These are phyloP conservation scores for Enteromius viviparus DNA, from an alignment of 2,797 vertebrate genomes.

Conservation along the genomic window DNA sequence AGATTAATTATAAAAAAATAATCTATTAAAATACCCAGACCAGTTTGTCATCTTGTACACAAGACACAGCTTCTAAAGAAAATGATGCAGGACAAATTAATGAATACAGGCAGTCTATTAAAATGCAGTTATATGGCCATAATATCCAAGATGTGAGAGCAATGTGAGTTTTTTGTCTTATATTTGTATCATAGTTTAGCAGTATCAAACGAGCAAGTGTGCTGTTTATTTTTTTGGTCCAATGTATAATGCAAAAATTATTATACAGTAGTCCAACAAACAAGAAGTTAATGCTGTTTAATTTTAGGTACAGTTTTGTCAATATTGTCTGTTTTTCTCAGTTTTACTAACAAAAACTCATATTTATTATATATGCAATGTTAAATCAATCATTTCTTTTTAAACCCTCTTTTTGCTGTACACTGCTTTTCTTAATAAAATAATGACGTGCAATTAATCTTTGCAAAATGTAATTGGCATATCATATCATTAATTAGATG, in stretches of 20 bases:
- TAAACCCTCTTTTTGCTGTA: not conserved
- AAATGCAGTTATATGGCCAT: not conserved
- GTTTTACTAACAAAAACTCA: not conserved
- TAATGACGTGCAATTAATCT: not conserved
- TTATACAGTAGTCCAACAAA: not conserved
- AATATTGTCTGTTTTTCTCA: not conserved
- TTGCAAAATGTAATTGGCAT: not conserved
- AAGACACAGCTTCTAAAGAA: not conserved
- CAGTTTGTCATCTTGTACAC: not conserved
- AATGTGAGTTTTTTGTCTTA: not conserved
- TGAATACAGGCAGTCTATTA: not conserved
- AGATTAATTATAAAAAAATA: not conserved
- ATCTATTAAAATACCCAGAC: not conserved
- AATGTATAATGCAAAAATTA: not conserved
- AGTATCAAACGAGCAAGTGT: not conserved
- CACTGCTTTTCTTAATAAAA: not conserved
- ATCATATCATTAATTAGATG: not conserved
- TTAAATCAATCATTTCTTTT: not conserved
- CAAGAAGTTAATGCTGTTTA: not conserved
- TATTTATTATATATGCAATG: not conserved
- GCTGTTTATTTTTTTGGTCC: not conserved
- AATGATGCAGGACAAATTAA: not conserved
- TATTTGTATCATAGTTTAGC: not conserved
- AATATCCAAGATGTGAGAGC: not conserved
- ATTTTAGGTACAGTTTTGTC: not conserved